Evolutionary conservation across 2,888 invertebrate genomes (phyloP), one percentile per base, ranked within the genome.

Genomic region (Sesamia inferens): DNA sequence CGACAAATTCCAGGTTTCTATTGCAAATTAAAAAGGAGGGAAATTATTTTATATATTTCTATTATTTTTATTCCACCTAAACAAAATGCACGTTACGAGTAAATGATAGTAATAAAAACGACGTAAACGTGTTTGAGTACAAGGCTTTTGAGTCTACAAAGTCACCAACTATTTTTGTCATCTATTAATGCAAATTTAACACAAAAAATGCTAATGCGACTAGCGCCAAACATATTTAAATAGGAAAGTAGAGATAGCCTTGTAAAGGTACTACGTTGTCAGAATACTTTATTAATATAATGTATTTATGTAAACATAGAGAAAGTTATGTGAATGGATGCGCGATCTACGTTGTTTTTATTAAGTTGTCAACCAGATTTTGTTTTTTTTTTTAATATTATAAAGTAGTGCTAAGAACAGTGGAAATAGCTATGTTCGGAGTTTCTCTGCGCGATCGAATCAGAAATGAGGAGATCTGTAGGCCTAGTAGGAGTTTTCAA

Each of bases 311-410:
- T 76, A 76, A 65, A 74, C 57, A 22, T 5, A 0, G 76, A 42
- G 74, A 74, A 74, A 74, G 74, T 74, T 11, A 76, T 65, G 76
- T 74, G 76, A 66, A 66, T 65, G n/a, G 10, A 54, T 58, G 13
- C 10, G 57, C 48, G 47, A 3, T 31, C 2, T 42, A 24, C 57
- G 58, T 74, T 57, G 75, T 73, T 44, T 44, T 22, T 51, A 16
- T 64, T 39, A 19, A 16, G 10, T 51, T 62, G 55, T 47, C 22
- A 51, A 54, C 44, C 55, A 7, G 16, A 39, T 11, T 67, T 42
- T 51, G 7, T 39, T 61, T 7, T n/a, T 31, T 7, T 6, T 19
- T 19, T n/a, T n/a, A n/a, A n/a, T n/a, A n/a, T n/a, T n/a, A n/a
- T n/a, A n/a, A n/a, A n/a, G n/a, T n/a, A n/a, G n/a, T n/a, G n/a